These are phyloP conservation scores for Chrysotoxum bicinctum DNA, from an alignment of 2,888 invertebrate species.

Conservation along the genomic window DNA sequence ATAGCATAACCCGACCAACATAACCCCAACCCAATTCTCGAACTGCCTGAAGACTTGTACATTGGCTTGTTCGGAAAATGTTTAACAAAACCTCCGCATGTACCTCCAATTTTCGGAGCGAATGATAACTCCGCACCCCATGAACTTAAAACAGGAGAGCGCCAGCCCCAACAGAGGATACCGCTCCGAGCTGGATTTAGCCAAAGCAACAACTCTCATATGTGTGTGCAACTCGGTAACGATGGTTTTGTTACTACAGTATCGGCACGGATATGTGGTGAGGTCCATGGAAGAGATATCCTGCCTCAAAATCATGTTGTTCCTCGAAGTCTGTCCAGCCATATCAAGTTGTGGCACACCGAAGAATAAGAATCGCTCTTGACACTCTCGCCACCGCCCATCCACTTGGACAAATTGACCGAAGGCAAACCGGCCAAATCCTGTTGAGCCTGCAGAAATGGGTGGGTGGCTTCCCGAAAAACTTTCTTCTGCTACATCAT, in stretches of 20 bases:
- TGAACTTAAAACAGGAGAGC: slow-evolving; percentile 38
- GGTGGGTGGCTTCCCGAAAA: slow-evolving; percentile 33
- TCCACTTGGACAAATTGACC: slow-evolving; percentile 61
- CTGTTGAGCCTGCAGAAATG: slow-evolving; percentile 50
- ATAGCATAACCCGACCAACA: slow-evolving; percentile 65
- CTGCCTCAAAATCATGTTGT: slow-evolving; percentile 61
- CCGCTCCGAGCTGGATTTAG: slow-evolving; percentile 52
- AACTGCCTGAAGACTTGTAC: slow-evolving; percentile 74
- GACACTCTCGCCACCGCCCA: slow-evolving; percentile 50
- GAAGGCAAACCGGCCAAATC: slow-evolving; percentile 55
- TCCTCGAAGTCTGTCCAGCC: slow-evolving; percentile 49
- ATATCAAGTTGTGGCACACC: slow-evolving; percentile 63
- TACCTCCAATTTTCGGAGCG: slow-evolving; percentile 68
- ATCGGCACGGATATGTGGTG: slow-evolving; percentile 52
- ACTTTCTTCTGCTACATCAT: slow-evolving; percentile 72
- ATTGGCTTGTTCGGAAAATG: slow-evolving; percentile 74
- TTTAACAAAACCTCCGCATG: slow-evolving; percentile 75
- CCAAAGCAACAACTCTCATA: slow-evolving; percentile 31
- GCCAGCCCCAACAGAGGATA: slow-evolving; percentile 33
- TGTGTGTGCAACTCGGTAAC: slow-evolving; percentile 56
- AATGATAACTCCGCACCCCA: slow-evolving; percentile 65
- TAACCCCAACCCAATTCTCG: slow-evolving; percentile 72
- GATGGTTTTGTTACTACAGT: slow-evolving; percentile 48
- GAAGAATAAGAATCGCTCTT: slow-evolving; percentile 69
- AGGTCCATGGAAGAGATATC: slow-evolving; percentile 31